Conservation (phyloP, 2,113 vertebrate species). For the Papio anubis region DNA sequence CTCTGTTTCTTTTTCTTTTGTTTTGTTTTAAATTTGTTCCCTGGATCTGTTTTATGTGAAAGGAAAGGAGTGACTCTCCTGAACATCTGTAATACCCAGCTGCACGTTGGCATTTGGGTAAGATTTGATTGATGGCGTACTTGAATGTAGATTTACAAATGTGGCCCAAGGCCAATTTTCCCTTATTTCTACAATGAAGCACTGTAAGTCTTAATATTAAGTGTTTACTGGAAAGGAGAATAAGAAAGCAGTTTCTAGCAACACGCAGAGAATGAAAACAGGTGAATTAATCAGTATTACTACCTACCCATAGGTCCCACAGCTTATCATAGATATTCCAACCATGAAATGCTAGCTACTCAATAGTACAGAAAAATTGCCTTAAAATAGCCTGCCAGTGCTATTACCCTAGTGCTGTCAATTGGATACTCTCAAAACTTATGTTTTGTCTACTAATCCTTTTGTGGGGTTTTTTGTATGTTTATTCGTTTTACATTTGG, state of each 20-base stretch:
- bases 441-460: not conserved
- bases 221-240: constrained; percentile 39
- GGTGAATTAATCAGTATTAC: constrained; percentile 36
- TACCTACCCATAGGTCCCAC: not conserved
- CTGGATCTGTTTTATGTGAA: not conserved
- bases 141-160: constrained; percentile 54
- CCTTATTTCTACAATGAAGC: not conserved
- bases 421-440: not conserved
- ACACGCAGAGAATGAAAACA: not conserved
- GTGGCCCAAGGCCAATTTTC: constrained; percentile 32
- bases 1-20: not conserved
- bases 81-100: constrained; percentile 51
- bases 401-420: not conserved
- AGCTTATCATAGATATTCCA: not conserved
- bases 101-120: constrained; percentile 22
- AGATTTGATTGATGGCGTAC: constrained; percentile 23
- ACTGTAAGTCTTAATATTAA: constrained; percentile 19
- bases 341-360: not conserved
- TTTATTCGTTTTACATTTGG: not conserved
- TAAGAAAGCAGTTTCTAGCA: not conserved
- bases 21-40: not conserved
- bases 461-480: not conserved
- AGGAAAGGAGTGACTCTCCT: not conserved
- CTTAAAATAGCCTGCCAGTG: not conserved
- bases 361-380: not conserved